A percentile compares a stretch with the other conserved stretches of the same genome.
Evolutionary conservation across 2,113 vertebrate genomes (phyloP).

Genomic region (Orientallactaga bullata): DNA sequence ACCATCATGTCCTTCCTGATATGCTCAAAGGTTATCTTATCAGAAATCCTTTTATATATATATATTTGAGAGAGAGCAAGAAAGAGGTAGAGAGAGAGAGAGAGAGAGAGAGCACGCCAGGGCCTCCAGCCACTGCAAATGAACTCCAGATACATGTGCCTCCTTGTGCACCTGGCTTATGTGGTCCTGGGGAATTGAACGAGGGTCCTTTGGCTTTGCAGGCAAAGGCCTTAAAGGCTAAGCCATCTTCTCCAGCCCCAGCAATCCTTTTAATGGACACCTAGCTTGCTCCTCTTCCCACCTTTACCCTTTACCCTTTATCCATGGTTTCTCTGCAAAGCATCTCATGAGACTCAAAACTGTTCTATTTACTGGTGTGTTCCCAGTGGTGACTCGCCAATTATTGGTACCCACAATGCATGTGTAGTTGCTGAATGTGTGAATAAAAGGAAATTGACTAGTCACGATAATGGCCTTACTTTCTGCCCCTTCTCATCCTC

Average conservation of each 20-base stretch:
- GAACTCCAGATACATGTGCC: too few relatives aligned
- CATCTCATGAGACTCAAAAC: neutral
- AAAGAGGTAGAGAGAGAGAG: too few relatives aligned
- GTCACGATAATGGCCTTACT: neutral
- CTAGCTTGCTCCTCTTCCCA: neutral
- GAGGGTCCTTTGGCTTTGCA: too few relatives aligned
- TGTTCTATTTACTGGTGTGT: neutral
- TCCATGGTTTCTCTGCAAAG: neutral
- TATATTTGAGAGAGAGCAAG: too few relatives aligned
- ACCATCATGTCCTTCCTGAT: neutral
- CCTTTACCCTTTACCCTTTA: neutral
- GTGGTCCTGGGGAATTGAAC: too few relatives aligned
- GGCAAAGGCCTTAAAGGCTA: too few relatives aligned
- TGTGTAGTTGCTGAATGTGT: neutral
- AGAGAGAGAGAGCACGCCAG: too few relatives aligned
- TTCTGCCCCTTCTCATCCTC: neutral
- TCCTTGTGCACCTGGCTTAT: too few relatives aligned
- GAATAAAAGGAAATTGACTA: constrained; percentile 3
- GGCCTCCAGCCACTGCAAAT: too few relatives aligned
- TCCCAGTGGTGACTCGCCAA: neutral
- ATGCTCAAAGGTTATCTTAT: neutral
- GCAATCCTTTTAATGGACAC: neutral
- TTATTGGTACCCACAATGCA: neutral
- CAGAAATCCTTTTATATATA: neutral
- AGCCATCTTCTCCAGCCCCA: too few relatives aligned